Conservation (phyloP, 2,888 invertebrate species). For the Dasypogon diadema region DNA sequence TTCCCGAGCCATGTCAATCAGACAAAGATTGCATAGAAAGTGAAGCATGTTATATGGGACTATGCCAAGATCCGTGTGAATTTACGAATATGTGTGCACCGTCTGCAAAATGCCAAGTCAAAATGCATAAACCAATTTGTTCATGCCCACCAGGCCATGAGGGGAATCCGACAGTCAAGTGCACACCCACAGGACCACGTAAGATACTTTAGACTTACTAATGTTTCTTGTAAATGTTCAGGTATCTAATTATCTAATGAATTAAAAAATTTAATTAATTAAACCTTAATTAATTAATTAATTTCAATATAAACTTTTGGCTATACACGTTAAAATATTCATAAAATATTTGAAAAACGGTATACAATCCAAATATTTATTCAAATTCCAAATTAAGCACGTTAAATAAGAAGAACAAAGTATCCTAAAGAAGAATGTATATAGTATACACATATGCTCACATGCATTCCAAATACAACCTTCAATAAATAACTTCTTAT, state of each 20-base stretch:
- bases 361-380: background rate
- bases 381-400: no score
- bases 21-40: slow-evolving; percentile 86
- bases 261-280: no score
- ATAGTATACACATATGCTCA: slow-evolving; percentile 5
- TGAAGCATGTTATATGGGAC: slow-evolving; percentile 85
- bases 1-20: slow-evolving; percentile 83
- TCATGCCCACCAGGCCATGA: slow-evolving; percentile 84
- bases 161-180: slow-evolving; percentile 85
- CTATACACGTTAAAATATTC: no score
- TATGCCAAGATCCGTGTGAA: slow-evolving; percentile 87
- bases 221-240: slow-evolving; percentile 50
- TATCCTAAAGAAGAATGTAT: background rate
- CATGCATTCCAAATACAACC: slow-evolving; percentile 53
- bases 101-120: slow-evolving; percentile 82
- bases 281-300: background rate
- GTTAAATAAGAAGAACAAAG: background rate
- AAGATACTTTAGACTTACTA: slow-evolving; percentile 68
- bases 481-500: background rate
- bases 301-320: slow-evolving; percentile 14
- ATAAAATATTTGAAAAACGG: no score
- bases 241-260: no score
- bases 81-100: slow-evolving; percentile 82
- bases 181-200: slow-evolving; percentile 82
- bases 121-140: slow-evolving; percentile 87